Base-by-base conservation (phyloP, 2,113 vertebrate species). In the Sebastes schlegelii region DNA sequence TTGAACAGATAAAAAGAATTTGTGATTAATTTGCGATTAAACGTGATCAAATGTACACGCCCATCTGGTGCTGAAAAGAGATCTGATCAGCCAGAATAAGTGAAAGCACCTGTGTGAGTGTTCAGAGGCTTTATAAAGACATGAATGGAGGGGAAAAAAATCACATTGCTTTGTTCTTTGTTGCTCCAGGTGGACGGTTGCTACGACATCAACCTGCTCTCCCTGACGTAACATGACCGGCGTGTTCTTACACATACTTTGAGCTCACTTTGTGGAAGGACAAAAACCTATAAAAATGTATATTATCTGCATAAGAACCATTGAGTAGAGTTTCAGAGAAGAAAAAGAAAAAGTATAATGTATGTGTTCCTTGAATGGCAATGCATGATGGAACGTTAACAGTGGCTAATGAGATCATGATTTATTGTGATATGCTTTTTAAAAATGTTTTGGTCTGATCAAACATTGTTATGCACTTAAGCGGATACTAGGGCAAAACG, bases 171-270 rank as follows among this genome's bases (percentile, higher is more conserved):
- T 2, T 83, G 9, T 71, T 40, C 0, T 73, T 3, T 86, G 46
- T 94, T 34, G 84, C 68, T 92, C 7, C 95, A 99, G 98, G 98
- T 99, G 91, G 97, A 98, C 1, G 98, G 98, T 87, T 97, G 97
- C 92, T 99, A 99, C 0, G 97, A 99, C 58, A 92, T 99, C 91
- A 97, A 97, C 88, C 82, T 98, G 68, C 96, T 99, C 4, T 98
- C 97, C 9, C 97, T 98, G 89, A 97, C 95, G 0, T 99, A 91
- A 95, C 23, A 6, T 13, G 26, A 11, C 58, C 26, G 21, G 1
- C 23, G 12, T 7, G 23, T 0, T 16, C 23, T 5, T 8, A 13
- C n/a, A 12, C 3, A 34, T 34, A 34, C 26, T 4, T 5, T 5
- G 21, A 12, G 9, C 57, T 23, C 57, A 6, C 57, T n/a, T 58